A percentile compares a stretch with the other conserved stretches of the same genome.
Evolutionary conservation across 2,888 invertebrate genomes (phyloP).

Genomic region (Idaea dimidiata): DNA sequence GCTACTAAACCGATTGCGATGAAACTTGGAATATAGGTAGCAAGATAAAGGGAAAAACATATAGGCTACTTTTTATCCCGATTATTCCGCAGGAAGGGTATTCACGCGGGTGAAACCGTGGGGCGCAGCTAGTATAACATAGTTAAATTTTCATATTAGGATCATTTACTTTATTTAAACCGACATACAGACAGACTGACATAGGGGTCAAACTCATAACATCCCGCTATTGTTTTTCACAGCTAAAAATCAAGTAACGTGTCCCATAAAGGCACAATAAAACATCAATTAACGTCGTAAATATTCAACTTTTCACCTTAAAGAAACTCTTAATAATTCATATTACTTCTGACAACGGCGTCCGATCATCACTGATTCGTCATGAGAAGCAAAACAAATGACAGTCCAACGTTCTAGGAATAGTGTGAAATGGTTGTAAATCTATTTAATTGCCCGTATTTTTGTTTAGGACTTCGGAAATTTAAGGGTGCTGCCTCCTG

Average conservation of each 20-base stretch:
- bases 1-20: too few species aligned
- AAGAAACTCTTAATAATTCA: constrained; percentile 29
- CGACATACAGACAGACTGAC: neutral
- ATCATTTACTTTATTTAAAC: too few species aligned
- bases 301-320: constrained; percentile 28
- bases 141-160: too few species aligned
- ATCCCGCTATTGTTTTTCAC: neutral
- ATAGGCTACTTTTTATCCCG: too few species aligned
- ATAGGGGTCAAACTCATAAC: neutral
- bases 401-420: constrained; percentile 58
- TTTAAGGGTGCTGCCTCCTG: constrained; percentile 74
- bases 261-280: constrained; percentile 19
- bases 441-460: constrained; percentile 72
- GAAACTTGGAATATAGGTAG: too few species aligned
- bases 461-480: constrained; percentile 53
- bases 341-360: constrained; percentile 34
- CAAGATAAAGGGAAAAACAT: too few species aligned
- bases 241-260: neutral
- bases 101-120: too few species aligned
- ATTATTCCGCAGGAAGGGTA: too few species aligned
- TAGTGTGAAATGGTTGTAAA: constrained; percentile 63
- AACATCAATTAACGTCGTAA: constrained; percentile 27
- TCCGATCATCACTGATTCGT: constrained; percentile 47
- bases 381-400: constrained; percentile 40
- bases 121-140: too few species aligned